Evolutionary conservation across 2,797 vertebrate genomes (phyloP), one percentile per base, ranked within the genome.

Genomic region (Danio jaintianensis): DNA sequence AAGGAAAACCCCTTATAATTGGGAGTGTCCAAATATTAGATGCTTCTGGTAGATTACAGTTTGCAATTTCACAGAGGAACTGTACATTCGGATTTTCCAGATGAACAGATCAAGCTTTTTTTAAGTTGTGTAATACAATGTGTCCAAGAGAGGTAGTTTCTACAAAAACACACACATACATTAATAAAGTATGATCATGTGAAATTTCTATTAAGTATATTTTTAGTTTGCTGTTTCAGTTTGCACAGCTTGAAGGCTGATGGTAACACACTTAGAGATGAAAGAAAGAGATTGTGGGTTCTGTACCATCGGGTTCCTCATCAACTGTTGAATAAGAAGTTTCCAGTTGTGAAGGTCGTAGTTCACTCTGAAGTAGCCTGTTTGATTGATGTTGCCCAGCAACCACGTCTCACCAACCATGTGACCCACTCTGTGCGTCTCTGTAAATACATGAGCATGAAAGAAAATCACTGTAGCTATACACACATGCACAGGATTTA

Each of bases 291-390:
- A 78, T 45, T 22, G n/a, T 63, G 53, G 22, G 7, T 64, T 6
- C 11, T 84, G 71, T 93, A 99, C 98, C 87, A 95, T 92, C 48
- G 94, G 95, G 82, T 96, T 96, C 87, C 80, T 94, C 92, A 94
- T 96, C 70, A 99, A 94, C 79, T 99, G 97, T 82, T 96, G 95
- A 85, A 97, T 97, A 81, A 99, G 90, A 83, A 98, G 91, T 81
- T 92, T 97, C 98, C 98, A 99, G 90, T 99, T 99, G 85, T 94
- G 94, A 75, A 96, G 93, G 92, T 99, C 96, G 72, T 99, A 99
- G 94, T 99, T 99, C 89, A 99, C 97, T 79, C 98, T 94, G 85
- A 98, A 99, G 90, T 99, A 99, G 12, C 97, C 97, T 0, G 96
- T 98, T 92, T 99, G 98, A 90, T 99, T 98, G 89, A 99, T 95